Conservation (phyloP, 64 coral and sea anemone genomes). For the Stichodactyla helianthus region DNA sequence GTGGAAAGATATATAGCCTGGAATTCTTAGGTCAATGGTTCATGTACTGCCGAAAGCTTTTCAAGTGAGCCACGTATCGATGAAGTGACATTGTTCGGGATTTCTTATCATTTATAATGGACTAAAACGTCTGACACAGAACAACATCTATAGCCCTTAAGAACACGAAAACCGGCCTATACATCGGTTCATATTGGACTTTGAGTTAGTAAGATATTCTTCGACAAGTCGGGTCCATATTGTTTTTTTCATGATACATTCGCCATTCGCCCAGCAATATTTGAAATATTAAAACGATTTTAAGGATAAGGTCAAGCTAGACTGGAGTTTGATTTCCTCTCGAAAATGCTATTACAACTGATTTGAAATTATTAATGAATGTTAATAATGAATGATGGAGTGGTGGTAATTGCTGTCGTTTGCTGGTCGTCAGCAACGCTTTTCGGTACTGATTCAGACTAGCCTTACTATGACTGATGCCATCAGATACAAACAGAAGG, state of each 20-base stretch:
- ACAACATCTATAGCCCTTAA: background rate
- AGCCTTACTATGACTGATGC: no score
- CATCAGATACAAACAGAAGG: no score
- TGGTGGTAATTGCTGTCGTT: background rate
- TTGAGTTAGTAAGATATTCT: background rate
- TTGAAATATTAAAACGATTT: background rate
- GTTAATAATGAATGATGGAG: background rate
- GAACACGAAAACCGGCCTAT: background rate
- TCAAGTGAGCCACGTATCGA: slow-evolving; percentile 1
- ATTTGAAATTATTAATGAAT: background rate
- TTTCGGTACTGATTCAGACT: no score
- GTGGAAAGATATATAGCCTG: background rate
- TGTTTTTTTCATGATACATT: background rate
- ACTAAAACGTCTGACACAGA: background rate
- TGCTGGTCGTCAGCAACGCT: background rate
- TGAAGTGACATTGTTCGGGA: background rate
- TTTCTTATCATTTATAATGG: background rate
- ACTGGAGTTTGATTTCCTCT: background rate
- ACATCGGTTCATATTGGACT: background rate
- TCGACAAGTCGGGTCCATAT: background rate
- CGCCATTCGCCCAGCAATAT: background rate
- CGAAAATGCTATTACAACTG: background rate
- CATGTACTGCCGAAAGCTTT: background rate
- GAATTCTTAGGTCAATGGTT: background rate
- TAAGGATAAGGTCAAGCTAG: background rate